A percentile compares a stretch with the other conserved stretches of the same genome.
These are phyloP conservation scores for Cheracebus regulus DNA, from an alignment of 2,797 vertebrate species.

Conservation along the genomic window DNA sequence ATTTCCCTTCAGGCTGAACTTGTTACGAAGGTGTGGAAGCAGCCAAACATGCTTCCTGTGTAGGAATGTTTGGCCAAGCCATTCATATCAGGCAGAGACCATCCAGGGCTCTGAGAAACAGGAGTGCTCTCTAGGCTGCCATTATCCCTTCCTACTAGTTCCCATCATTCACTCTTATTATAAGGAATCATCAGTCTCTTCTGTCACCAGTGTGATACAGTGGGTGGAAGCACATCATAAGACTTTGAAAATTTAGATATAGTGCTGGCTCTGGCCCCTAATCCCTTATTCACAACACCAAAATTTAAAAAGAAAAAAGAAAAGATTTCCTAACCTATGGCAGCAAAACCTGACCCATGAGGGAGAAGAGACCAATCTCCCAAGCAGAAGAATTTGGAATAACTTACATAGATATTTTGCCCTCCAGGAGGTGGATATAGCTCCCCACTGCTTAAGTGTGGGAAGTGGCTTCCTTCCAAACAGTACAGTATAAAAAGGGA, in stretches of 20 bases:
- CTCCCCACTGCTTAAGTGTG: not conserved
- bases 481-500: not conserved
- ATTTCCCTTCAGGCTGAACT: conserved; percentile 11
- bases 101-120: not conserved
- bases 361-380: not conserved
- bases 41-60: not conserved
- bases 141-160: not conserved
- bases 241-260: not conserved
- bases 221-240: not conserved
- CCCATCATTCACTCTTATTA: not conserved
- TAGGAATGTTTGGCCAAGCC: not conserved
- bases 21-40: not conserved
- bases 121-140: too few species aligned
- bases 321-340: not conserved
- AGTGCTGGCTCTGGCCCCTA: not conserved
- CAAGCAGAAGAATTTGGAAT: not conserved
- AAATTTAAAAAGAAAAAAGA: not conserved
- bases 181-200: not conserved
- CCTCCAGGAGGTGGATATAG: not conserved
- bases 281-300: not conserved
- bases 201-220: not conserved
- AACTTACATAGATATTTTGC: not conserved
- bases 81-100: not conserved
- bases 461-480: not conserved
- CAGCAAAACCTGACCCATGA: not conserved